A percentile compares a stretch with the other conserved stretches of the same genome.
Evolutionary conservation across 1,140 invertebrate genomes (phyloP).

Genomic region (Diploscapter pachys): DNA sequence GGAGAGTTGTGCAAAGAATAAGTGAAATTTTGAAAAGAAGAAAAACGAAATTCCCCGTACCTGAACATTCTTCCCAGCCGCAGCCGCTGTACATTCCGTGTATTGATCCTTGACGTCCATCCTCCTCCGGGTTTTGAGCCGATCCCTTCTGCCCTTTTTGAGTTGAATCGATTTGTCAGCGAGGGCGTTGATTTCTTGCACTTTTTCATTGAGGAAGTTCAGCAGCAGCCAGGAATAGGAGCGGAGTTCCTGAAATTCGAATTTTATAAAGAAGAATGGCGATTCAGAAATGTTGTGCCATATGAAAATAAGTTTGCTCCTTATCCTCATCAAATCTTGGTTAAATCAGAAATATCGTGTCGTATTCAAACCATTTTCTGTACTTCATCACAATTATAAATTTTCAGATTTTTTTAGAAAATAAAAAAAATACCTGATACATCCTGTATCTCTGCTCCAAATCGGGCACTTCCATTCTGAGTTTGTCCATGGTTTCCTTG

Average conservation of each 20-base stretch:
- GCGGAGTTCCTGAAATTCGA: conserved; percentile 17
- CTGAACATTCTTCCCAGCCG: conserved; percentile 68
- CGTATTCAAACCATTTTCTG: too few species aligned
- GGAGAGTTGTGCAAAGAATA: too few species aligned
- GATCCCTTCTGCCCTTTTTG: conserved; percentile 70
- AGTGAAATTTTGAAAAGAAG: too few species aligned
- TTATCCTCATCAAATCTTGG: too few species aligned
- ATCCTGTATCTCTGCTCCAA: conserved; percentile 36
- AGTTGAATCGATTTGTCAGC: conserved; percentile 75
- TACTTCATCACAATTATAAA: too few species aligned
- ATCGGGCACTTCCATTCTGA: conserved; percentile 24
- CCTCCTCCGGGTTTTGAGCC: conserved; percentile 75
- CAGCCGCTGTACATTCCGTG: conserved; percentile 72
- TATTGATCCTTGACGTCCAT: conserved; percentile 88
- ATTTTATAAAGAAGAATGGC: too few species aligned
- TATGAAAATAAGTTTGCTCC: too few species aligned
- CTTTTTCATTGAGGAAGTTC: conserved; percentile 41
- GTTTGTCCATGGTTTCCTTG: conserved; percentile 15
- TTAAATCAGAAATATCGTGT: too few species aligned
- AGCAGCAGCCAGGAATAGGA: conserved; percentile 31
- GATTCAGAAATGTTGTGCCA: too few species aligned
- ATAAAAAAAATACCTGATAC: conserved; percentile 9
- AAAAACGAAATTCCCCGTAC: too few species aligned
- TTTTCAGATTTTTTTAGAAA: too few species aligned
- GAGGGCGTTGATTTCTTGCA: conserved; percentile 68